Conservation (phyloP, 2,113 vertebrate genomes). For the Podilymbus podiceps region DNA sequence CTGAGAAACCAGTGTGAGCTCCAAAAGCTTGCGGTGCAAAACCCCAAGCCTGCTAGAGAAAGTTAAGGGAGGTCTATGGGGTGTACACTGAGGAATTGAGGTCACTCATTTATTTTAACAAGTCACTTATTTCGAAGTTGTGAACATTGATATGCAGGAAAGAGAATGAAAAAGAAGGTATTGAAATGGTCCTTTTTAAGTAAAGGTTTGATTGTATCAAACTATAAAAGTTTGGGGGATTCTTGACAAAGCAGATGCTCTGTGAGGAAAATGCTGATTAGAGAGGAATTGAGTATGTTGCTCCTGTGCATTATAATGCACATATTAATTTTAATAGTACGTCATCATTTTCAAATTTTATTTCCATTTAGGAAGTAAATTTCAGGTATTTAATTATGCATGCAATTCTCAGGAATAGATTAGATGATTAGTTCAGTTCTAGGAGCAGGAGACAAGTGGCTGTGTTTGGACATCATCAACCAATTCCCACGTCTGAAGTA, state of each 20-base stretch:
- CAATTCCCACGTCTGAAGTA: neutral
- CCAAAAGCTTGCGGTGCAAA: neutral
- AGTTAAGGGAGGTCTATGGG: neutral
- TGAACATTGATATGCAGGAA: neutral
- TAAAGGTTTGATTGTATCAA: neutral
- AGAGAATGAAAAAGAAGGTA: neutral
- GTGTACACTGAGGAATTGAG: neutral
- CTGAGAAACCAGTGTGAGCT: neutral
- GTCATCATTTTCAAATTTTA: neutral
- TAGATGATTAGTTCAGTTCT: neutral
- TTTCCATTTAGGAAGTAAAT: constrained; percentile 14
- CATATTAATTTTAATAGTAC: neutral
- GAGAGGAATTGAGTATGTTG: neutral
- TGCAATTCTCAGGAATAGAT: neutral
- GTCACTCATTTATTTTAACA: neutral
- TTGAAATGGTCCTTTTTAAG: neutral
- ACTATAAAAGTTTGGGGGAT: neutral
- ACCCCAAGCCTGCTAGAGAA: neutral
- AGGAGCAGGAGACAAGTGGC: neutral
- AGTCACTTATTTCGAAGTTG: neutral
- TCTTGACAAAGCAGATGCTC: neutral
- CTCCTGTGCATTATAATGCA: neutral
- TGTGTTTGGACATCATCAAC: neutral
- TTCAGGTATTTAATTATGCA: constrained; percentile 7
- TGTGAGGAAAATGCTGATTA: neutral